Base-by-base conservation (phyloP, 2,888 invertebrate species). In the Callyntrura sp. region DNA sequence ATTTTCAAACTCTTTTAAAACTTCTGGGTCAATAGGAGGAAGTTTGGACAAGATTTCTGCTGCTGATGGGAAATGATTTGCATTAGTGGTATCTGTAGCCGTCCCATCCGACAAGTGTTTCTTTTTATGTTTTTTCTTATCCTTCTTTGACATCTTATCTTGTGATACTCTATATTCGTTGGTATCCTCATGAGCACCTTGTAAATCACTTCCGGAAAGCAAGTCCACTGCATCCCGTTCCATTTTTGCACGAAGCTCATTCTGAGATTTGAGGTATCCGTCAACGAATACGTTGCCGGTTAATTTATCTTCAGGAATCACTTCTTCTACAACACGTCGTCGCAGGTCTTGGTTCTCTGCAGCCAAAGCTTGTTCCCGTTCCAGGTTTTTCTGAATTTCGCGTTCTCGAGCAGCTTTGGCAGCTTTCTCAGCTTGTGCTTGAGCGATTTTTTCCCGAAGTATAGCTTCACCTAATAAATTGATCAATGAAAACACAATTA, bases 1-100 rank as follows among this genome's bases (percentile, higher is more conserved):
- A 17, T 90, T 91, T 85, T 94, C 93, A 84, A 94, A 94, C 93
- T 94, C 94, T 85, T 95, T 94, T 94, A 96, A 95, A 94, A 95
- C 94, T 94, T 95, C 95, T 91, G 94, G 94, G 94, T 97, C 96
- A 83, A 97, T 94, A 0, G 97, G 96, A 73, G 97, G 97, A 93
- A 97, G 95, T 93, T 95, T 95, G 28, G 96, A 95, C 93, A 96
- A 94, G 88, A 97, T 96, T 91, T 96, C 96, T 93, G 96, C 96
- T 23, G 96, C 95, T 14, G 95, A 95, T 91, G 95, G 93, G 28
- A 90, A 91, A 28, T 51, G 78, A 43, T 73, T 73, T 79, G 65
- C 73, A 28, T 28, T 62, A 20, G 57, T 51, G n/a, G 51, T 55
- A 73, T 86, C 90, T 12, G 57, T 65, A 86, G 60, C 43, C 70